Evolutionary conservation across 2,888 invertebrate species (phyloP).

Genomic region (Anodontia alba): DNA sequence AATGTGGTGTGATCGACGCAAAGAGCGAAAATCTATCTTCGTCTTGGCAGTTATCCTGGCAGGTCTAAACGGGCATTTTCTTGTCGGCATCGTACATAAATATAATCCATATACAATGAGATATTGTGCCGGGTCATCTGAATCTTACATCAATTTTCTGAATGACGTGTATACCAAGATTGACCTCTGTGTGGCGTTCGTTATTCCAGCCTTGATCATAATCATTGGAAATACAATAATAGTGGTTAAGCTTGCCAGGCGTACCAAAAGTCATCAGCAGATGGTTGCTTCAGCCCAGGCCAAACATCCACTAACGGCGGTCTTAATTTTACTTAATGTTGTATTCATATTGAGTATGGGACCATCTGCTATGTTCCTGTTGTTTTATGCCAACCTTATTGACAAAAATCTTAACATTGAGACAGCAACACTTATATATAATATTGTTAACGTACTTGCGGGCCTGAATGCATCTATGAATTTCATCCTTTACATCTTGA

Average conservation of each 20-base stretch:
- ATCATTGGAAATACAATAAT: constrained; percentile 69
- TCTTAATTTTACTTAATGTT: neutral
- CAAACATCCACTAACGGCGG: neutral
- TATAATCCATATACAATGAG: neutral
- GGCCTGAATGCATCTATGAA: neutral
- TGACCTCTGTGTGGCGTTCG: constrained; percentile 65
- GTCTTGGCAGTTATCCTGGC: constrained; percentile 40
- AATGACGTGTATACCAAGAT: constrained; percentile 20
- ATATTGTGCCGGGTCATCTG: neutral
- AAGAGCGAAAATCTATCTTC: constrained; percentile 37
- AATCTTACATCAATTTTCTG: neutral
- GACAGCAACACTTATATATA: neutral
- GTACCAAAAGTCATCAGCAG: neutral
- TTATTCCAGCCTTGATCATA: constrained; percentile 69
- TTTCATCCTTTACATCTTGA: neutral
- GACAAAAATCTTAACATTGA: neutral
- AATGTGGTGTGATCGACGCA: constrained; percentile 54
- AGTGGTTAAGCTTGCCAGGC: constrained; percentile 37
- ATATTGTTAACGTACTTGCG: neutral
- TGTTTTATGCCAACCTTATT: constrained; percentile 39
- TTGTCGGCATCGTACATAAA: neutral
- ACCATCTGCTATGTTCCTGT: constrained; percentile 61
- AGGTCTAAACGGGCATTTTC: neutral
- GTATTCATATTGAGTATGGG: constrained; percentile 56
- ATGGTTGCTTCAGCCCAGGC: neutral